phyloP scores from a whole-genome alignment of 2,888 invertebrate genomes.

The Pterostichus madidus region DNA sequence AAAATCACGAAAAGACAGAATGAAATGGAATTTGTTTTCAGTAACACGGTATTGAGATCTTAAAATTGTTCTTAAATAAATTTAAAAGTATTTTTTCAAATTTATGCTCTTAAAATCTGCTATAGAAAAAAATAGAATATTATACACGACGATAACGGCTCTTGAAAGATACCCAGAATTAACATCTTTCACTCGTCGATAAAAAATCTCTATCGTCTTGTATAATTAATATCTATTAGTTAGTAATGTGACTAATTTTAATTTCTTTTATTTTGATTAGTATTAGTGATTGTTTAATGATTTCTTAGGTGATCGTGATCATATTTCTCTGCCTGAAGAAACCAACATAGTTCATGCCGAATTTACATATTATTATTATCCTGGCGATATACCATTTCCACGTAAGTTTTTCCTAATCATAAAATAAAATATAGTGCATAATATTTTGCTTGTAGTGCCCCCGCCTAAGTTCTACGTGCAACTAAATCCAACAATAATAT shows the following conservation, averaged over 20 bases:
- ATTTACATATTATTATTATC: constrained; percentile 97
- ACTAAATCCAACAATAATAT: constrained; percentile 92
- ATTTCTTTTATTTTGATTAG: constrained; percentile 52
- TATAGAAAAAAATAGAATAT: no score
- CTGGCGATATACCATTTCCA: constrained; percentile 93
- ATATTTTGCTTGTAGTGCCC: constrained; percentile 85
- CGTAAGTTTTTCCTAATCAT: constrained; percentile 79
- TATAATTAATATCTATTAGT: no score
- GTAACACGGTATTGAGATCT: no score
- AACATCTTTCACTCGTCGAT: no score
- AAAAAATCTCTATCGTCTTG: no score
- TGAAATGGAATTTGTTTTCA: no score
- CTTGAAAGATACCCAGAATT: no score
- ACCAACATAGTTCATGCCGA: constrained; percentile 97
- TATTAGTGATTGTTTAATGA: background rate
- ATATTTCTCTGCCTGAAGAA: constrained; percentile 92
- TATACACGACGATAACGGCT: no score
- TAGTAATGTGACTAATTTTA: constrained; percentile 15
- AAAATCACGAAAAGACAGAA: no score
- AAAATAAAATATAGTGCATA: constrained; percentile 46
- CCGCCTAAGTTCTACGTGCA: constrained; percentile 95
- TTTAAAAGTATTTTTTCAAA: no score
- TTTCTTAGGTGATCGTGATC: constrained; percentile 84
- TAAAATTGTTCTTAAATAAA: no score
- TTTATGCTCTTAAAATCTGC: no score